Conservation (phyloP, 2,888 invertebrate species). For the Philhelius pedissequus region DNA sequence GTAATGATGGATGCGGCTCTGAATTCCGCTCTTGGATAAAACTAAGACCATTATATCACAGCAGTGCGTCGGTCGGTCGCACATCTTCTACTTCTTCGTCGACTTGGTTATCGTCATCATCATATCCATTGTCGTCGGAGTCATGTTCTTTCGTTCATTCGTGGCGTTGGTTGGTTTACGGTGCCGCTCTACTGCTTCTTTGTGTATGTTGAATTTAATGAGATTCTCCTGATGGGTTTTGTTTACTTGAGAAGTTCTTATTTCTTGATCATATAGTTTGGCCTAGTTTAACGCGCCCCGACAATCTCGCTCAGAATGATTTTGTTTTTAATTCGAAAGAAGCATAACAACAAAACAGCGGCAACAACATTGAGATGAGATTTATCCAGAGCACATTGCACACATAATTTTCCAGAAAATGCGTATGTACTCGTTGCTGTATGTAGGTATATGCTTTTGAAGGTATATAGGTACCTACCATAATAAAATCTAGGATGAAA, state of each 20-base stretch:
- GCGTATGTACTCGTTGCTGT: neutral
- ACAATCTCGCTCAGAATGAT: conserved; percentile 12
- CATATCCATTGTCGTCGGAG: neutral
- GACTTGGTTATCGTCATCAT: neutral
- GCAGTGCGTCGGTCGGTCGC: neutral
- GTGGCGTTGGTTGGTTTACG: too few species aligned
- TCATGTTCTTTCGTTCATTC: neutral
- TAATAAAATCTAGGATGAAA: conserved; percentile 27
- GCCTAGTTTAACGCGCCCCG: conserved; percentile 47
- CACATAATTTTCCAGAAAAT: conserved; percentile 48
- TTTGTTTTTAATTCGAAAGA: neutral
- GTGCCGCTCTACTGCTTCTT: conserved; percentile 28
- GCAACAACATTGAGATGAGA: neutral
- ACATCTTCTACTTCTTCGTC: neutral
- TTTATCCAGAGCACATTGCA: neutral
- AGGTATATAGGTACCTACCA: neutral
- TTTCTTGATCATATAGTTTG: conserved; percentile 53
- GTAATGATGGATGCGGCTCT: conserved; percentile 38
- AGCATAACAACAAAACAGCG: neutral
- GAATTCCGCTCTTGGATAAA: conserved; percentile 8
- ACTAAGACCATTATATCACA: conserved; percentile 17
- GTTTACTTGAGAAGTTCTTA: conserved; percentile 36
- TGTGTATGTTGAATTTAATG: conserved; percentile 53
- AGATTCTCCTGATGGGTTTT: conserved; percentile 58
- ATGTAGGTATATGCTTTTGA: neutral